Percentiles rank a stretch among this genome's conserved stretches.
Evolutionary conservation across 2,888 invertebrate species (phyloP).

Genomic region (Chrysolina haemoptera): DNA sequence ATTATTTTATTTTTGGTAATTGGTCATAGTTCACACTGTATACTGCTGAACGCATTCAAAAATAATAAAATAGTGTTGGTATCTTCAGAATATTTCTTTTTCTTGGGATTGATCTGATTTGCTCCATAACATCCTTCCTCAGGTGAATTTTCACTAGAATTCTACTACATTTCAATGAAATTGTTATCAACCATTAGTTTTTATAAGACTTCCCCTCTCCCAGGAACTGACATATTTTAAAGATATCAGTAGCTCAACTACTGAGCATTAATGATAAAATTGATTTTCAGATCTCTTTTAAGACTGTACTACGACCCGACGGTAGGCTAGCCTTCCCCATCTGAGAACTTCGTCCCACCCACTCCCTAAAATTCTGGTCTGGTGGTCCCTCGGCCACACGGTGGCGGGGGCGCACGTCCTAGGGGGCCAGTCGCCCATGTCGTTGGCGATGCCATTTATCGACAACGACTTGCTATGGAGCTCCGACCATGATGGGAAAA

Average conservation of each 20-base stretch:
- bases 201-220: neutral
- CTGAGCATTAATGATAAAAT: neutral
- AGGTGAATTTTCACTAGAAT: no score
- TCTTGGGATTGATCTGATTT: no score
- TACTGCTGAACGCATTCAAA: no score
- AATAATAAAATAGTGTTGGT: no score
- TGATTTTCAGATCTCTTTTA: slow-evolving; percentile 38
- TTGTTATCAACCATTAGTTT: neutral
- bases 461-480: slow-evolving; percentile 96
- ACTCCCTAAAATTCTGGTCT: slow-evolving; percentile 12
- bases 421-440: slow-evolving; percentile 74
- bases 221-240: no score
- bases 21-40: no score
- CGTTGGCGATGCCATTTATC: slow-evolving; percentile 94
- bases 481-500: slow-evolving; percentile 95
- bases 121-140: no score
- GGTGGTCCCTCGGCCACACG: slow-evolving; percentile 67
- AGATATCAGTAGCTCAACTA: neutral
- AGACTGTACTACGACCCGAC: slow-evolving; percentile 36
- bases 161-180: no score
- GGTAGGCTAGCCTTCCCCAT: slow-evolving; percentile 18
- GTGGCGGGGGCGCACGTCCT: slow-evolving; percentile 79
- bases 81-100: no score
- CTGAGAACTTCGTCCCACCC: neutral
- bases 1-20: no score